Percentiles rank a stretch among this genome's conserved stretches.
phyloP scores from a whole-genome alignment of 2,113 vertebrate species.

The Bos javanicus region DNA sequence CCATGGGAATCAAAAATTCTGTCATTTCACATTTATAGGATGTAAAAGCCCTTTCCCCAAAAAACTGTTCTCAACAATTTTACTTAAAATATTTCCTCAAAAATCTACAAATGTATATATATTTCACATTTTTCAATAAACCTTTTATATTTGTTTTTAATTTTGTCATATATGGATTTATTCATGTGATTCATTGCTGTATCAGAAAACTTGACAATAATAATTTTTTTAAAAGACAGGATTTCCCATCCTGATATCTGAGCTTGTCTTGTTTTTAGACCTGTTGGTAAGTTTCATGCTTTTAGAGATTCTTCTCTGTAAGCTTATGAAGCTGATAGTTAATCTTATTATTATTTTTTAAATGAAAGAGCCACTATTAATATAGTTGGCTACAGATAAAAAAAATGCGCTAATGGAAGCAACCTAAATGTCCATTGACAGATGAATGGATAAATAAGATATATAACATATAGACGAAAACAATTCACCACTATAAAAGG shows the following conservation, averaged over 20 bases:
- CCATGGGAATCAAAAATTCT: not conserved
- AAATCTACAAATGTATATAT: not conserved
- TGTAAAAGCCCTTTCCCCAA: not conserved
- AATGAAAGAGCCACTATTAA: not conserved
- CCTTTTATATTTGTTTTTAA: not conserved
- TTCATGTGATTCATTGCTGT: not conserved
- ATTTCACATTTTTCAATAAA: not conserved
- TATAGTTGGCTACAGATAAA: not conserved
- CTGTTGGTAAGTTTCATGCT: not conserved
- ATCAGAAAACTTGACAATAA: not conserved
- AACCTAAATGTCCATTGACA: not conserved
- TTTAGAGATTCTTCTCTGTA: conserved; percentile 23
- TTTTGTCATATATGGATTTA: not conserved
- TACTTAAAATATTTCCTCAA: not conserved
- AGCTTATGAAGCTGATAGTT: not conserved
- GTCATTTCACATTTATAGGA: not conserved
- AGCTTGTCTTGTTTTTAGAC: conserved; percentile 5
- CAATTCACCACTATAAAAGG: not conserved
- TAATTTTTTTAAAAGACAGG: not conserved
- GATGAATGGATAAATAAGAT: not conserved
- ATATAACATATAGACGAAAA: not conserved
- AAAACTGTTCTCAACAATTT: not conserved
- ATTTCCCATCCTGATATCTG: not conserved
- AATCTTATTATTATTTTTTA: not conserved
- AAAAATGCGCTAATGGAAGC: not conserved